These are phyloP conservation scores for Chlamydotis undulata DNA, from an alignment of 2,113 vertebrate genomes.

Conservation along the genomic window DNA sequence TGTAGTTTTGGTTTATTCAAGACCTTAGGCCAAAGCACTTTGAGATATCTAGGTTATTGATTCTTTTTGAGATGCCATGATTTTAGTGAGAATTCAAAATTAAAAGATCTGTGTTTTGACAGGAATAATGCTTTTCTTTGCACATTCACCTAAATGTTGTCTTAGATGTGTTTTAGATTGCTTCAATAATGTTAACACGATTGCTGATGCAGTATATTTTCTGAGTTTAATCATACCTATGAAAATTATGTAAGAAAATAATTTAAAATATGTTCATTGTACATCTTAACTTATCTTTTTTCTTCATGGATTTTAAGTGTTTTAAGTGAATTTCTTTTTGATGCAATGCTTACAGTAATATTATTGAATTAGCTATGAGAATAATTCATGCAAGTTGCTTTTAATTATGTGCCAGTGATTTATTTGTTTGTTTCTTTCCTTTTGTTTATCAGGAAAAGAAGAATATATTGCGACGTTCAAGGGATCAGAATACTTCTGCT, in stretches of 20 bases:
- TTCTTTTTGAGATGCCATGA: neutral
- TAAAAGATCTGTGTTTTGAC: neutral
- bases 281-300: conserved; percentile 2
- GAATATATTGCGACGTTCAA: conserved; percentile 98
- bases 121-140: neutral
- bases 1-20: neutral
- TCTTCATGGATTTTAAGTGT: neutral
- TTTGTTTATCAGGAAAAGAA: conserved; percentile 89
- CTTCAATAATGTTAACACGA: neutral
- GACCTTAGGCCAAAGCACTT: neutral
- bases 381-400: neutral
- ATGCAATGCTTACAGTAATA: neutral
- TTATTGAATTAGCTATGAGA: neutral
- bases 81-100: neutral
- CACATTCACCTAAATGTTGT: rapidly evolving
- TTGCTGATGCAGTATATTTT: neutral
- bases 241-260: neutral
- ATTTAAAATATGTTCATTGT: neutral
- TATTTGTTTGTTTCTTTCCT: conserved; percentile 15
- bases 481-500: conserved; percentile 99
- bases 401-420: neutral
- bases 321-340: neutral
- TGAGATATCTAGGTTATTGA: neutral
- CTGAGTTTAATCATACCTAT: neutral
- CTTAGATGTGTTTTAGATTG: neutral